Evolutionary conservation across 2,888 invertebrate genomes (phyloP), one percentile per base, ranked within the genome.

Genomic region (Odontocolon sp.): DNA sequence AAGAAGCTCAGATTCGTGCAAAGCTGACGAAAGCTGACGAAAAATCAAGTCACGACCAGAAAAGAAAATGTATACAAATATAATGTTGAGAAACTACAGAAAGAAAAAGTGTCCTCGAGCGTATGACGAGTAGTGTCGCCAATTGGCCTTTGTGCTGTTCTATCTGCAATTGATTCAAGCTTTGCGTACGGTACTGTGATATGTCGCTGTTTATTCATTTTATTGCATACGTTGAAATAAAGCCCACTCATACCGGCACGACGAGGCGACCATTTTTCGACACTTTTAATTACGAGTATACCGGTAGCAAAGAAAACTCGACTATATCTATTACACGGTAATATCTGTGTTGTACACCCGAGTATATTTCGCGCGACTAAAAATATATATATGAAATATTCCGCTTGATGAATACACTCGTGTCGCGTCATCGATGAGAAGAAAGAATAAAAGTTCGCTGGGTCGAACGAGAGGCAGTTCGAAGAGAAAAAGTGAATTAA

Each of bases 111-210:
- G 68, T 78, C 68, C 73, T 74, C 59, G 68, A 59, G 68, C 47
- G 50, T 74, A 71, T 54, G 69, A 75, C 31, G 33, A 80, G 83
- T 83, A 84, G 84, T 81, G 82, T 87, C 84, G 86, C 84, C 85
- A 82, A 86, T 88, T 87, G 85, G 84, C 87, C 85, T 84, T 87
- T 85, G 85, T 85, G 87, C 87, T 87, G 83, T 87, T 87, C 85
- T 88, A 87, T 85, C 86, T 87, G 87, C 87, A 86, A 88, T 85
- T 88, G 83, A 83, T 86, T 86, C 79, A 85, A 83, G 87, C 85
- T 88, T 88, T 87, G 87, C 86, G 83, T 85, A 85, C 85, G 82
- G 85, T 87, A 87, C 87, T 88, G 88, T 88, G 88, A 88, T 88
- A 87, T 86, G 85, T 88, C 85, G 87, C 85, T 88, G 82, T 87